Percentiles rank a stretch among this genome's conserved stretches.
These are phyloP conservation scores for Festucalex cinctus DNA, from an alignment of 2,113 vertebrate genomes.

Conservation along the genomic window DNA sequence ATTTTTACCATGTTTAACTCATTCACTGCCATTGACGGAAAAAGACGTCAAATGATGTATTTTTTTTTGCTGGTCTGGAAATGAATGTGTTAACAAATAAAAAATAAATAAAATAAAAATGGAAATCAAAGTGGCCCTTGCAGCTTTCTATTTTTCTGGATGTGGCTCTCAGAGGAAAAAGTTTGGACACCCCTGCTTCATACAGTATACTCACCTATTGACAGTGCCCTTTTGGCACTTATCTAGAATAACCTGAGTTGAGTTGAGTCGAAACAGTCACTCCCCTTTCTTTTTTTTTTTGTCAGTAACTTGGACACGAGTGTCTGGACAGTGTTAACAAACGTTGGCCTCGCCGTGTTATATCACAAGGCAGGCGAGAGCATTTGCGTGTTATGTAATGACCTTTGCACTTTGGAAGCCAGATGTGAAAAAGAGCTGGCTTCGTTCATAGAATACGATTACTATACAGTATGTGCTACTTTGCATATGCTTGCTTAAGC, in stretches of 20 bases:
- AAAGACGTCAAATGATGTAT: too few relatives aligned
- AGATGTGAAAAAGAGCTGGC: slow-evolving; percentile 33
- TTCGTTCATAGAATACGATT: slow-evolving; percentile 20
- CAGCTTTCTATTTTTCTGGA: too few relatives aligned
- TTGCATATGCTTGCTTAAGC: slow-evolving; percentile 13
- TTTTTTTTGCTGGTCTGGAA: too few relatives aligned
- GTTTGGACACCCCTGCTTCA: too few relatives aligned
- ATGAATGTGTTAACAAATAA: too few relatives aligned
- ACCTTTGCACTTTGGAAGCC: slow-evolving; percentile 49
- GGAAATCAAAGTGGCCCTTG: too few relatives aligned
- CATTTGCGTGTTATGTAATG: slow-evolving; percentile 57
- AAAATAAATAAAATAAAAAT: too few relatives aligned
- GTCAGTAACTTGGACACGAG: not conserved
- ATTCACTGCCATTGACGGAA: too few relatives aligned
- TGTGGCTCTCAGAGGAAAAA: too few relatives aligned
- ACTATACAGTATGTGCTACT: not conserved
- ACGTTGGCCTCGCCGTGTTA: slow-evolving; percentile 51
- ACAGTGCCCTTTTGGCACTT: slow-evolving; percentile 32
- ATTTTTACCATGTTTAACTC: too few relatives aligned
- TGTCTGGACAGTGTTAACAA: slow-evolving; percentile 34
- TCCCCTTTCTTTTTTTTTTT: slow-evolving; percentile 5
- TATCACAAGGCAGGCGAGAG: slow-evolving; percentile 41
- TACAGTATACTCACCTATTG: slow-evolving; percentile 29
- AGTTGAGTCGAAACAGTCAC: not conserved
- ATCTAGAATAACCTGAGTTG: slow-evolving; percentile 41